A percentile compares a stretch with the other conserved stretches of the same genome.
These are phyloP conservation scores for Leucosticte australis DNA, from an alignment of 2,113 vertebrate genomes.

Conservation along the genomic window DNA sequence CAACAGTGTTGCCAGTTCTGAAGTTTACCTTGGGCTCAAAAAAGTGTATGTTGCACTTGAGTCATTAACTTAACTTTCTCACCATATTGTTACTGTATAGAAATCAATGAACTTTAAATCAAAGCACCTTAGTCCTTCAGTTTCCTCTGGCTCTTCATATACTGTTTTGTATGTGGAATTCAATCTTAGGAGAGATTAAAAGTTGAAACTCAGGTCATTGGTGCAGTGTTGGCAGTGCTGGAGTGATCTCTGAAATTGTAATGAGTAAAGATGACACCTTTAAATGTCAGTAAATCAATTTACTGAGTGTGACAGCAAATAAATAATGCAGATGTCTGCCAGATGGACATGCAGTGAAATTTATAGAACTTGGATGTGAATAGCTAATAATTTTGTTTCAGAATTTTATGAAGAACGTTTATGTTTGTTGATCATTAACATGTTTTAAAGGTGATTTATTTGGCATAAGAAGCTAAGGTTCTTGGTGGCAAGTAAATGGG, in stretches of 20 bases:
- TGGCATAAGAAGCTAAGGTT: not conserved
- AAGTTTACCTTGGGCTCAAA: not conserved
- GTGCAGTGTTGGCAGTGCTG: not conserved
- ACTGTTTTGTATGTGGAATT: not conserved
- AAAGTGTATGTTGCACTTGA: not conserved
- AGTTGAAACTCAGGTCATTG: not conserved
- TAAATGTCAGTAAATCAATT: conserved; percentile 29
- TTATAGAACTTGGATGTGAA: not conserved
- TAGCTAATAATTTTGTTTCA: not conserved
- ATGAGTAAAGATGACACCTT: conserved; percentile 1
- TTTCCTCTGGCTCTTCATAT: not conserved
- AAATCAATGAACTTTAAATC: not conserved
- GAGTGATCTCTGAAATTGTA: not conserved
- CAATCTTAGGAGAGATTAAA: not conserved
- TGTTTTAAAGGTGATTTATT: not conserved
- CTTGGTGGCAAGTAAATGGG: not conserved
- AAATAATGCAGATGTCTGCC: conserved; percentile 4
- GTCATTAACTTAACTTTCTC: not conserved
- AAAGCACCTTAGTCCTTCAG: not conserved
- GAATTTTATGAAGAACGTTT: not conserved
- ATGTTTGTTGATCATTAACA: not conserved
- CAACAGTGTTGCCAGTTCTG: not conserved
- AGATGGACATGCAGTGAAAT: not conserved
- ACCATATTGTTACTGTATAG: not conserved
- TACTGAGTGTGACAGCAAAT: conserved; percentile 4